Conservation (phyloP, 2,113 vertebrate species). For the Catharus bicknelli region DNA sequence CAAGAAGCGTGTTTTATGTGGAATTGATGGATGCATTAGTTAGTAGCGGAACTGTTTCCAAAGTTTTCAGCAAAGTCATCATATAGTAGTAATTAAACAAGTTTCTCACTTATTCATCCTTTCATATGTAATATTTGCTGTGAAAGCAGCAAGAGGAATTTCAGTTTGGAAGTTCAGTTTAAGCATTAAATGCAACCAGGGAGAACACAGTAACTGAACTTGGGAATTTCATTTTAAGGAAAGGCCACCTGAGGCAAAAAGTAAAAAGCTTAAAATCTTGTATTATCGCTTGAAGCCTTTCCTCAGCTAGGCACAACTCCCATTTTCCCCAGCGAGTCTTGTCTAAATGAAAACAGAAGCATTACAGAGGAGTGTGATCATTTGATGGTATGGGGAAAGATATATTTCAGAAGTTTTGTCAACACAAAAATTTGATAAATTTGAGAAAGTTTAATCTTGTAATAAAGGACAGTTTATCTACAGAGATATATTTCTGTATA, state of each 20-base stretch:
- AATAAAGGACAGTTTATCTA: background rate
- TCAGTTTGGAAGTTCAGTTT: background rate
- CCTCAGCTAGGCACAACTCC: background rate
- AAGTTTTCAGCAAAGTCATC: background rate
- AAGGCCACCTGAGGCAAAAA: background rate
- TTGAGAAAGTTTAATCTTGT: background rate
- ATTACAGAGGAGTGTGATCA: background rate
- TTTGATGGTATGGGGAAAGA: background rate
- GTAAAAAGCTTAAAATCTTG: background rate
- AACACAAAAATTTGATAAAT: background rate
- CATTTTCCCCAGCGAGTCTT: background rate
- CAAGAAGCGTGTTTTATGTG: background rate
- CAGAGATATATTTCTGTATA: background rate
- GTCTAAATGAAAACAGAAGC: background rate
- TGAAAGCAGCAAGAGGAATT: background rate
- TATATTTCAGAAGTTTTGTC: background rate
- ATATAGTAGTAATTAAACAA: background rate
- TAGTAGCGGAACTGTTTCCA: background rate
- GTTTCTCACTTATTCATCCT: background rate
- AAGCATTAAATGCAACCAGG: background rate
- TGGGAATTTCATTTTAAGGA: background rate
- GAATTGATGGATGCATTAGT: background rate
- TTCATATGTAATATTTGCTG: background rate
- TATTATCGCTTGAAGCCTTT: background rate
- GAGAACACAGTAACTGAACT: background rate